These are phyloP conservation scores for Hoplodrina blanda DNA, from an alignment of 2,888 invertebrate genomes.

Conservation along the genomic window DNA sequence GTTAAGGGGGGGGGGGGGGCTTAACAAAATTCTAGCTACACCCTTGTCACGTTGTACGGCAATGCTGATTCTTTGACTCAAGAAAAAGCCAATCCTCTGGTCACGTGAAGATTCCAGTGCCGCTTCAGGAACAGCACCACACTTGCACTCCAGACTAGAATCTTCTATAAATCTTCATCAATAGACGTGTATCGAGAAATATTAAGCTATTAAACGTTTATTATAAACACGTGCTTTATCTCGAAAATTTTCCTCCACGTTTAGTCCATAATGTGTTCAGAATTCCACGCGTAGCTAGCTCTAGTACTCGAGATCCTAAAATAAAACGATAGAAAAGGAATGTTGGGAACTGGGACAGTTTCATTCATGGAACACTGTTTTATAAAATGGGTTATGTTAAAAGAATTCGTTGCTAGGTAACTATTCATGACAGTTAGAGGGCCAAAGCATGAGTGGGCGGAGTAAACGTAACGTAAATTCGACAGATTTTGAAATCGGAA, in stretches of 20 bases:
- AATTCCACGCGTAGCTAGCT: conserved; percentile 24
- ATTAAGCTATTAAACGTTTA: conserved; percentile 31
- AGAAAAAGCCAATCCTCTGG: too few species aligned
- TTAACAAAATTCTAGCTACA: too few species aligned
- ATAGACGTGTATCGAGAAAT: background rate
- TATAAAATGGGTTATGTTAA: background rate
- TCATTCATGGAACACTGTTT: background rate
- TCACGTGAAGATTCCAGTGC: too few species aligned
- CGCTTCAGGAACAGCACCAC: too few species aligned
- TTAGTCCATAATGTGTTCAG: conserved; percentile 5
- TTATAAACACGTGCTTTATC: conserved; percentile 16
- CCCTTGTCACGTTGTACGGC: too few species aligned
- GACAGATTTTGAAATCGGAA: too few species aligned
- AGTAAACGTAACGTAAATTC: too few species aligned
- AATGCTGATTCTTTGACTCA: too few species aligned
- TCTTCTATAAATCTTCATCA: too few species aligned
- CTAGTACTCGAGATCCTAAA: conserved; percentile 45
- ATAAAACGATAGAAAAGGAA: conserved; percentile 44
- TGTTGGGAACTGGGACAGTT: background rate
- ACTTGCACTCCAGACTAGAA: too few species aligned
- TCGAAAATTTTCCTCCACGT: conserved; percentile 28
- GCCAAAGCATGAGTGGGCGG: too few species aligned
- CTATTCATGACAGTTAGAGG: background rate
- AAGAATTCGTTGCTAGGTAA: background rate
- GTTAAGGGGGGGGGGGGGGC: too few species aligned